These are phyloP conservation scores for Aythya baeri DNA, from an alignment of 2,113 vertebrate species.

Conservation along the genomic window DNA sequence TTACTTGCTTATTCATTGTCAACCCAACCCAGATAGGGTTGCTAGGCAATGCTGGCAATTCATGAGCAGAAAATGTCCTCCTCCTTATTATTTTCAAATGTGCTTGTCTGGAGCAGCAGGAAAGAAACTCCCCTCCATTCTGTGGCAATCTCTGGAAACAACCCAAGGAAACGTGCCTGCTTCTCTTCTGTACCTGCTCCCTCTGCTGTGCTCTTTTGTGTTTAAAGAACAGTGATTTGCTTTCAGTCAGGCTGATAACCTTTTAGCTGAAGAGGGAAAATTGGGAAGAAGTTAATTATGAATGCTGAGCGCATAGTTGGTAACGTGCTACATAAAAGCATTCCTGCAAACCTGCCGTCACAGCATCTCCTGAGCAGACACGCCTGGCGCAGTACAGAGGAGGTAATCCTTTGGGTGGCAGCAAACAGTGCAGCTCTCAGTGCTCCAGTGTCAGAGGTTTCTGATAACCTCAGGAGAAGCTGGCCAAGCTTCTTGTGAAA, in stretches of 20 bases:
- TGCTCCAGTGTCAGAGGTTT: not conserved
- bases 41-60: constrained; percentile 21
- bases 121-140: not conserved
- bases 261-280: not conserved
- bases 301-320: not conserved
- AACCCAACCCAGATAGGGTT: not conserved
- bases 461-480: not conserved
- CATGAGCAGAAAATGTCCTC: not conserved
- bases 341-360: not conserved
- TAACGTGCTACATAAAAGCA: not conserved
- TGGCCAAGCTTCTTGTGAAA: not conserved
- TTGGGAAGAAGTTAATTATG: not conserved
- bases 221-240: not conserved
- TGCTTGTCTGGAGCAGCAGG: not conserved
- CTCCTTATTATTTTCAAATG: not conserved
- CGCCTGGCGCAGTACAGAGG: not conserved
- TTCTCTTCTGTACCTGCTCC: not conserved
- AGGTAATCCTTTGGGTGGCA: not conserved
- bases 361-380: not conserved
- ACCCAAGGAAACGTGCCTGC: not conserved
- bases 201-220: not conserved
- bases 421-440: not conserved
- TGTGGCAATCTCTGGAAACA: not conserved
- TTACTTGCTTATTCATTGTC: not conserved
- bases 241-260: not conserved